Percentiles rank a stretch among this genome's conserved stretches.
phyloP scores from a whole-genome alignment of 2,888 invertebrate genomes.

The Zygaena filipendulae region DNA sequence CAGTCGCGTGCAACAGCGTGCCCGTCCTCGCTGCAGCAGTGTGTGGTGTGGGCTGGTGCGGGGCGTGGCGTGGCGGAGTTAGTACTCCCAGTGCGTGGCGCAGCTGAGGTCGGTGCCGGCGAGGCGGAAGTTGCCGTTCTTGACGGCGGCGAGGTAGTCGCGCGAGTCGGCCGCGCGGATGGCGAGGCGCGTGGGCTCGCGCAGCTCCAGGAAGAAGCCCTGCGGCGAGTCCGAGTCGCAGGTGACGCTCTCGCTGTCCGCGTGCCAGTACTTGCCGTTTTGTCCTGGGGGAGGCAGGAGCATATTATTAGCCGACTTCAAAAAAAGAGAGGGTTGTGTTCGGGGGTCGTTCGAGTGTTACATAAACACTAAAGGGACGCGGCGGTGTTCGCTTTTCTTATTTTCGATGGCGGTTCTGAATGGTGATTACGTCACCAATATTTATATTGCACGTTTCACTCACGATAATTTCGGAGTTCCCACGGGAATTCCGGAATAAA shows the following conservation, averaged over 20 bases:
- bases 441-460: too few species aligned
- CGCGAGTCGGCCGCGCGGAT: slow-evolving; percentile 82
- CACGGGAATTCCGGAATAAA: too few species aligned
- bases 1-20: too few species aligned
- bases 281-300: slow-evolving; percentile 71
- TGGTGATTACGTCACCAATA: too few species aligned
- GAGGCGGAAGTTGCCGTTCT: slow-evolving; percentile 90
- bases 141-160: slow-evolving; percentile 87
- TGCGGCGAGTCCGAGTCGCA: slow-evolving; percentile 86
- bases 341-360: too few species aligned
- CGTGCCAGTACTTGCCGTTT: slow-evolving; percentile 95
- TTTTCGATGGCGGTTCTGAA: too few species aligned
- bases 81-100: slow-evolving; percentile 96
- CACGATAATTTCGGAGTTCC: too few species aligned
- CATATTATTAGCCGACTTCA: neutral
- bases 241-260: slow-evolving; percentile 86
- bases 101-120: slow-evolving; percentile 80
- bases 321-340: too few species aligned
- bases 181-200: slow-evolving; percentile 92
- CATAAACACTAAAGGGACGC: too few species aligned
- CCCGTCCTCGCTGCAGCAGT: too few species aligned
- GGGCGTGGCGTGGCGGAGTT: slow-evolving; percentile 30
- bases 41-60: too few species aligned
- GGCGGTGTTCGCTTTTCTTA: too few species aligned
- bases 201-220: slow-evolving; percentile 91